Percentiles rank a stretch among this genome's conserved stretches.
phyloP scores from a whole-genome alignment of 2,113 vertebrate genomes.

The Oreochromis aureus region DNA sequence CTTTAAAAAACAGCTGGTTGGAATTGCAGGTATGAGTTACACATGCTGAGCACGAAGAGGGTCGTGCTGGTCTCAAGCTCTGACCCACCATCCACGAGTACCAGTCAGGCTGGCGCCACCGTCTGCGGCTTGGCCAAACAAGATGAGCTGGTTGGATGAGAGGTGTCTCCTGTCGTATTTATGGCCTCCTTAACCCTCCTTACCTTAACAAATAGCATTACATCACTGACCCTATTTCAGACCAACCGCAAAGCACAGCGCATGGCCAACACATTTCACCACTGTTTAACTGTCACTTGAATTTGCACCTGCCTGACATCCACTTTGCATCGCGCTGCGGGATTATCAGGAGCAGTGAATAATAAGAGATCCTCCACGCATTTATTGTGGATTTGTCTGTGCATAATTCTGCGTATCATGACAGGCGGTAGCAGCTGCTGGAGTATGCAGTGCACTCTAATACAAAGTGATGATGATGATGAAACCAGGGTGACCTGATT shows the following conservation, averaged over 20 bases:
- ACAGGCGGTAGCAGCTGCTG: slow-evolving; percentile 55
- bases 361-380: background rate
- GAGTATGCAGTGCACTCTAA: slow-evolving; percentile 6
- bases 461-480: slow-evolving; percentile 44
- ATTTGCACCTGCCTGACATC: slow-evolving; percentile 2
- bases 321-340: background rate
- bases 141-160: slow-evolving; percentile 29
- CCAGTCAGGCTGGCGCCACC: slow-evolving; percentile 56
- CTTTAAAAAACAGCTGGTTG: slow-evolving; percentile 13
- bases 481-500: slow-evolving; percentile 59
- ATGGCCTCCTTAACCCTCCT: slow-evolving; percentile 9
- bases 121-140: slow-evolving; percentile 38
- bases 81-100: slow-evolving; percentile 21
- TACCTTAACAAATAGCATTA: slow-evolving; percentile 38
- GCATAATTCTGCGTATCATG: slow-evolving; percentile 27
- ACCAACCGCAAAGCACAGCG: background rate
- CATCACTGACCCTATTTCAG: slow-evolving; percentile 49
- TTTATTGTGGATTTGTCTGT: slow-evolving; percentile 26
- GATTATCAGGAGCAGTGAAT: background rate
- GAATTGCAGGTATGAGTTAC: slow-evolving; percentile 44
- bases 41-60: background rate
- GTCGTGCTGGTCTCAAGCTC: slow-evolving; percentile 27
- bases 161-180: slow-evolving; percentile 49
- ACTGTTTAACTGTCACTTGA: slow-evolving; percentile 11
- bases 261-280: background rate